A percentile compares a stretch with the other conserved stretches of the same genome.
Evolutionary conservation across 2,888 invertebrate genomes (phyloP).

Genomic region (Dinocampus coccinellae): DNA sequence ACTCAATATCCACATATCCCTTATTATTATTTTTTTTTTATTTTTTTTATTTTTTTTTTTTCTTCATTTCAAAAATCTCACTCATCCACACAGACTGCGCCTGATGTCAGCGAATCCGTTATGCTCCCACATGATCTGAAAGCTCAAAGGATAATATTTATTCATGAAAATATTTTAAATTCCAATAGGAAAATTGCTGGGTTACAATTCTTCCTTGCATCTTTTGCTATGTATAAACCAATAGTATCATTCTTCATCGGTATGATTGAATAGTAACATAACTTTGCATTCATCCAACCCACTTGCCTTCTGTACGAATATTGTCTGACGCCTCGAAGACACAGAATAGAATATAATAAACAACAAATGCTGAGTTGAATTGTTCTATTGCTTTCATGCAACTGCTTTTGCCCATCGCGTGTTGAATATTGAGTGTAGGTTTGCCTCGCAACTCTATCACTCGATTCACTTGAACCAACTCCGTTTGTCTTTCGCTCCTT

Average conservation of each 20-base stretch:
- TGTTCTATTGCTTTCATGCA: neutral
- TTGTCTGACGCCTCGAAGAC: neutral
- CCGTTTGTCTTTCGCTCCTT: neutral
- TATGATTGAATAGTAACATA: neutral
- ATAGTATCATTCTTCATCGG: slow-evolving; percentile 6
- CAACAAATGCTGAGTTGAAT: neutral
- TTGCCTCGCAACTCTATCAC: neutral
- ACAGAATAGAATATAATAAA: neutral
- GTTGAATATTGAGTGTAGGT: neutral
- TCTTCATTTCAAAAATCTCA: neutral
- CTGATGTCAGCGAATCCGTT: slow-evolving; percentile 10
- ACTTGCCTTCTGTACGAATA: neutral
- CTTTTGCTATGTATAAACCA: neutral
- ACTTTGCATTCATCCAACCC: neutral
- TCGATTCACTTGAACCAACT: neutral
- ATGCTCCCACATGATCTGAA: slow-evolving; percentile 17
- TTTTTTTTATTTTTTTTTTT: slow-evolving; percentile 6
- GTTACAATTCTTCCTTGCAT: slow-evolving; percentile 6
- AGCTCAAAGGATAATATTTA: slow-evolving; percentile 50
- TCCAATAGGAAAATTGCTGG: slow-evolving; percentile 56
- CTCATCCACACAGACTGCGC: neutral
- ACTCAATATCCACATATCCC: slow-evolving; percentile 9
- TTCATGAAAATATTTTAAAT: slow-evolving; percentile 64
- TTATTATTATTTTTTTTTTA: no score
- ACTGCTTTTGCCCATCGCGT: neutral